Conservation (phyloP, 2,113 vertebrate genomes). For the Alethe diademata region DNA sequence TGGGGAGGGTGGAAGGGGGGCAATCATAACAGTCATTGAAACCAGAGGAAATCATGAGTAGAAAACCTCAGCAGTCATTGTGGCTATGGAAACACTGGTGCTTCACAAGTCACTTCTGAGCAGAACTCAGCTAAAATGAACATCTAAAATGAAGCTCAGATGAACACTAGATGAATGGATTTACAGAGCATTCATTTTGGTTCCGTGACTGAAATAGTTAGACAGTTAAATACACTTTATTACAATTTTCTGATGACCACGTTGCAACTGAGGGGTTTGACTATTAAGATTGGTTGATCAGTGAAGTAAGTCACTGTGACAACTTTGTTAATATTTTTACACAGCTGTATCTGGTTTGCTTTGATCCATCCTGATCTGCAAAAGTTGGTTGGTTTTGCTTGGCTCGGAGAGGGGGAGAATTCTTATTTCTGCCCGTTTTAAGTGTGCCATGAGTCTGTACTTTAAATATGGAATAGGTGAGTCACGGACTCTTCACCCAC, state of each 20-base stretch:
- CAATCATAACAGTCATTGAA: neutral
- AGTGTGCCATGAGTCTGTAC: neutral
- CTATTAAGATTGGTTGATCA: neutral
- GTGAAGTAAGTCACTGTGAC: neutral
- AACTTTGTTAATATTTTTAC: neutral
- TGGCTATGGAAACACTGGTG: neutral
- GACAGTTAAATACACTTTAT: neutral
- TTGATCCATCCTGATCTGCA: neutral
- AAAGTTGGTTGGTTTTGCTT: neutral
- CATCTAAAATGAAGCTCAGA: neutral
- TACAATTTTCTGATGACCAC: neutral
- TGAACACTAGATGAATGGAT: neutral
- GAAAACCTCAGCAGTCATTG: neutral
- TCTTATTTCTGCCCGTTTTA: neutral
- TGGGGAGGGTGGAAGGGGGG: neutral
- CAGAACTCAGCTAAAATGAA: neutral
- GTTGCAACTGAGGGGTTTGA: neutral
- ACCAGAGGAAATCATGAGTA: neutral
- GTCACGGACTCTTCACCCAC: accelerated
- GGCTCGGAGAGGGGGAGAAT: neutral
- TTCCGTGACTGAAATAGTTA: neutral
- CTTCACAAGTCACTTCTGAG: neutral
- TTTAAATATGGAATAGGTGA: neutral
- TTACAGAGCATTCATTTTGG: neutral
- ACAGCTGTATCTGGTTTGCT: neutral